Evolutionary conservation across 2,113 vertebrate species (phyloP).

Genomic region (Tetraodon nigroviridis): DNA sequence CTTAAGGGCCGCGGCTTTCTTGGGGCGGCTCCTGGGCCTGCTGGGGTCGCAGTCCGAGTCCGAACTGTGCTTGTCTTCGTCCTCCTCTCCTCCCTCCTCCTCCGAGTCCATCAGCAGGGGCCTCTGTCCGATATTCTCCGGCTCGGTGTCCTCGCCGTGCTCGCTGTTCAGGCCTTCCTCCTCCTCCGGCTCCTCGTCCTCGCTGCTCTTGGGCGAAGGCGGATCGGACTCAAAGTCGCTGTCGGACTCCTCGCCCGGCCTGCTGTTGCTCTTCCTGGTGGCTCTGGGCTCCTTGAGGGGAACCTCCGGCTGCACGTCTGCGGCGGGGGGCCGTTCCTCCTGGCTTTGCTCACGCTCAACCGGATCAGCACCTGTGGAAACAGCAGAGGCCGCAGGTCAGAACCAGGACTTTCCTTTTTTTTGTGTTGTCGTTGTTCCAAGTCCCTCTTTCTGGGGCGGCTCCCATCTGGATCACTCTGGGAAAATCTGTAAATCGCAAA

Average conservation of each 20-base stretch:
- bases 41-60: conserved; percentile 81
- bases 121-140: conserved; percentile 87
- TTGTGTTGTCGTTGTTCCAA: not conserved
- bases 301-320: conserved; percentile 15
- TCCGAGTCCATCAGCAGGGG: conserved; percentile 96
- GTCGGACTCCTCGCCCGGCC: conserved; percentile 81
- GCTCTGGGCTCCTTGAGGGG: conserved; percentile 69
- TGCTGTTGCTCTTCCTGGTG: conserved; percentile 60
- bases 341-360: conserved; percentile 54
- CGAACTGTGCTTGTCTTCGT: conserved; percentile 87
- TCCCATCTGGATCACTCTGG: conserved; percentile 64
- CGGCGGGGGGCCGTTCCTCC: conserved; percentile 34
- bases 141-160: conserved; percentile 83
- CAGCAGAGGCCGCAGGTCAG: conserved; percentile 4
- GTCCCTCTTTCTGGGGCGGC: not conserved
- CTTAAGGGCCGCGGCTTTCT: conserved; percentile 33
- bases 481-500: conserved; percentile 33
- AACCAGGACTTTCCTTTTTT: not conserved
- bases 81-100: conserved; percentile 84
- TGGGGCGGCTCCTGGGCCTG: conserved; percentile 52
- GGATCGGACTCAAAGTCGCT: conserved; percentile 98
- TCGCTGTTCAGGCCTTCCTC: conserved; percentile 87
- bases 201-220: conserved; percentile 93
- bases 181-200: conserved; percentile 84
- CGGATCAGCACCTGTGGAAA: conserved; percentile 64